A percentile compares a stretch with the other conserved stretches of the same genome.
Conservation (phyloP, 1,140 invertebrate genomes). For the Bombyx mandarina region DNA sequence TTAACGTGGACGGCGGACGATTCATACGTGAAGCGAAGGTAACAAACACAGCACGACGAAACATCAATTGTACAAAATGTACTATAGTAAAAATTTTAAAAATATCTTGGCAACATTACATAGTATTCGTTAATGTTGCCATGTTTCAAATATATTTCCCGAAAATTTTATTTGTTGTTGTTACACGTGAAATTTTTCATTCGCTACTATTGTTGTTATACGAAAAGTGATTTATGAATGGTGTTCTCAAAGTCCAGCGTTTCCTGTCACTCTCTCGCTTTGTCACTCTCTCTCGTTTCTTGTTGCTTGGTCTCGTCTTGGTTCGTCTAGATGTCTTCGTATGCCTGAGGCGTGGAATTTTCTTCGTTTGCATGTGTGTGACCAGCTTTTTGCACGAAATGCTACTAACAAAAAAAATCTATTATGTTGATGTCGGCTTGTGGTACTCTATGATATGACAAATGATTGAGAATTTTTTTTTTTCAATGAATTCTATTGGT, state of each 20-base stretch:
- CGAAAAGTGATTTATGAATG: slow-evolving; percentile 36
- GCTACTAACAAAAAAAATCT: no score
- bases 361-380: no score
- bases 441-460: no score
- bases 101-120: no score
- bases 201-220: not conserved
- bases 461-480: no score
- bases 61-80: not conserved
- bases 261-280: slow-evolving; percentile 15
- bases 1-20: slow-evolving; percentile 94
- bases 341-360: no score
- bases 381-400: no score
- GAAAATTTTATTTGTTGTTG: not conserved
- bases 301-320: slow-evolving; percentile 12
- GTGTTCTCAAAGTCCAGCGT: slow-evolving; percentile 39
- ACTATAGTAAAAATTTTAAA: not conserved
- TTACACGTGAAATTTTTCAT: no score
- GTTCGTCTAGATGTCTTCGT: not conserved
- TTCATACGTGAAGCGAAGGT: slow-evolving; percentile 99
- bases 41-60: slow-evolving; percentile 50
- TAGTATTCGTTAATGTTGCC: not conserved
- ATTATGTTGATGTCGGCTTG: slow-evolving; percentile 2
- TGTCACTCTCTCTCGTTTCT: slow-evolving; percentile 12
- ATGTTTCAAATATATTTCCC: not conserved
- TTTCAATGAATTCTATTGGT: no score